Evolutionary conservation across 1,140 invertebrate species (phyloP), one percentile per base, ranked within the genome.

Genomic region (Heliothis subflexa): DNA sequence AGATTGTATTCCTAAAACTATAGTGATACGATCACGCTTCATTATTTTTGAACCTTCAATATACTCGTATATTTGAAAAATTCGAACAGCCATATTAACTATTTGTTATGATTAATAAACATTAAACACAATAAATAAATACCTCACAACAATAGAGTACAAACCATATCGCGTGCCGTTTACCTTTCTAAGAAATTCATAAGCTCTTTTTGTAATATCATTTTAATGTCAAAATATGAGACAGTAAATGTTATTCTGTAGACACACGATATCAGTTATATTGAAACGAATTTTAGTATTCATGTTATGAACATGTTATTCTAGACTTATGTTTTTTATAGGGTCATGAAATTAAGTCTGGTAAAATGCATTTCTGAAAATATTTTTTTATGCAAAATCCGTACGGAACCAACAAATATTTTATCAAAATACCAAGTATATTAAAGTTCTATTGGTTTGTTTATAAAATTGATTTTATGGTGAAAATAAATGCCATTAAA

Each of bases 181-280:
- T 66, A 66, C 62, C 47, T 70, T 52, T 25, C 66, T 50, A 5
- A 52, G 45, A 66, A 52, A 52, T 70, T 70, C 66, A 70, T 50
- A 70, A 70, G 18, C 25, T 52, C 45, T 70, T 50, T 70, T 70
- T 70, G 66, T 50, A 70, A 52, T 52, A 70, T 70, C 47, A 70
- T 52, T 70, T n/a, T 70, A 70, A 70, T 70, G 66, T 70, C 66
- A 70, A 50, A 50, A 50, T 70, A 70, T 52, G 66, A 52, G 45
- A 66, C 62, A 49, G 40, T 66, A 66, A 66, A 66, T 47, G 62
- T 21, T 66, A 47, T 66, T 66, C 62, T 11, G 62, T 40, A 66
- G 40, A 66, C 62, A 47, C 16, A 66, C 62, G 62, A 21, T 16
- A 66, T 47, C 47, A 66, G 18, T n/a, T 66, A 66, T 16, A n/a